Evolutionary conservation across 1,140 invertebrate genomes (phyloP), one percentile per base, ranked within the genome.

Genomic region (Leptopilina boulardi): DNA sequence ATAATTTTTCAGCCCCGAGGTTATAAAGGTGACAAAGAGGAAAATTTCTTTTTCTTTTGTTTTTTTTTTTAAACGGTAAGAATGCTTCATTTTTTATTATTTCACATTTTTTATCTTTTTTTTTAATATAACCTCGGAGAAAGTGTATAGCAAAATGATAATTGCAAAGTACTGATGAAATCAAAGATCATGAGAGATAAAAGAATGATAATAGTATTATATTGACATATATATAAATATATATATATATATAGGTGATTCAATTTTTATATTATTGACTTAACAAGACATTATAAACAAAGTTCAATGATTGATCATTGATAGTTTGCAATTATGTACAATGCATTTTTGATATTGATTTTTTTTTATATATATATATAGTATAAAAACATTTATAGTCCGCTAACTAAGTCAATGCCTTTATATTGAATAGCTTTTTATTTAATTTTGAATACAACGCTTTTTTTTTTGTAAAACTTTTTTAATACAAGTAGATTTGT

Each of bases 111-210:
- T 56, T 66, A 13, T 38, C 9, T 30, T 30, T 3, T 30, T 13
- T 59, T 59, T 66, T 66, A n/a, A n/a, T n/a, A 66, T 66, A 66
- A 66, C 23, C 59, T 66, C 59, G 59, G 26, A n/a, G 59, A 66
- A n/a, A n/a, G 13, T 59, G 19, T 54, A 26, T 38, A 59, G 59
- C 21, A 66, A 30, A 66, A 30, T 15, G 34, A 9, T 66, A 66
- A 66, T 66, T 66, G 23, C 59, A 30, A 66, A 66, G 59, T 66
- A 66, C 59, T 66, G 59, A 66, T 66, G 59, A 38, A 9, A 38
- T 38, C 34, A 38, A 6, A 38, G 34, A 38, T 38, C 34, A 38
- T 8, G 34, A 8, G 47, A 30, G 23, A 30, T 66, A 23, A 66
- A 66, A 66, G 59, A 66, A 66, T 66, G 26, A 8, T 10, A 23